Evolutionary conservation across 2,888 invertebrate genomes (phyloP), one percentile per base, ranked within the genome.

Genomic region (Villa cingulata): DNA sequence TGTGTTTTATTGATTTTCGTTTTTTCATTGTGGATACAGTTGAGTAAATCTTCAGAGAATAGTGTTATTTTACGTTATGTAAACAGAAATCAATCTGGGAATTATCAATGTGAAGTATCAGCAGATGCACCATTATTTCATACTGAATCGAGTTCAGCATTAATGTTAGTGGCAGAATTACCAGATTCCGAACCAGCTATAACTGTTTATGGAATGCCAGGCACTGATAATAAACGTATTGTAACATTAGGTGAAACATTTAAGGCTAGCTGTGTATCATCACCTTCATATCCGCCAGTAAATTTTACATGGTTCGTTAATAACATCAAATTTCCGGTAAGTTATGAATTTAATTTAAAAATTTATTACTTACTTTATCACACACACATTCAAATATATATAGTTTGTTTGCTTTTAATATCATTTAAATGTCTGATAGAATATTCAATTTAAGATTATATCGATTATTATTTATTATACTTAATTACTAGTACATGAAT

Each of bases 51-150:
- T 40, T 66, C 68, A 57, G 64, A 66, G 46, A 59, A 60, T 50
- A 63, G 65, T 54, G 70, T 70, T 45, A 69, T 69, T 49, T 56
- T 70, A 50, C 61, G 59, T 49, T 62, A 64, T 51, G 70, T 70
- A 42, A 63, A 63, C 51, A 60, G 65, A 52, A 65, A 64, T 53
- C 68, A 69, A 55, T 63, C 70, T 34, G 70, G 70, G 39, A 62
- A 62, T 57, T 70, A 66, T 59, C 70, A 70, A 59, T 70, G 70
- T 54, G 70, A 70, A 61, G 70, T 70, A 54, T 70, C 70, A 34
- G 70, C 70, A 40, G 70, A 70, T 59, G 70, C 69, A 42, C 70
- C 70, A 38, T 60, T 66, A 42, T 70, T 70, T 57, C 70, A 70
- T 56, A 70, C 70, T 15, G 70, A 70, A 50, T 66, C 68, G 51